These are phyloP conservation scores for Melitaea athalia DNA, from an alignment of 2,888 invertebrate genomes.

Conservation along the genomic window DNA sequence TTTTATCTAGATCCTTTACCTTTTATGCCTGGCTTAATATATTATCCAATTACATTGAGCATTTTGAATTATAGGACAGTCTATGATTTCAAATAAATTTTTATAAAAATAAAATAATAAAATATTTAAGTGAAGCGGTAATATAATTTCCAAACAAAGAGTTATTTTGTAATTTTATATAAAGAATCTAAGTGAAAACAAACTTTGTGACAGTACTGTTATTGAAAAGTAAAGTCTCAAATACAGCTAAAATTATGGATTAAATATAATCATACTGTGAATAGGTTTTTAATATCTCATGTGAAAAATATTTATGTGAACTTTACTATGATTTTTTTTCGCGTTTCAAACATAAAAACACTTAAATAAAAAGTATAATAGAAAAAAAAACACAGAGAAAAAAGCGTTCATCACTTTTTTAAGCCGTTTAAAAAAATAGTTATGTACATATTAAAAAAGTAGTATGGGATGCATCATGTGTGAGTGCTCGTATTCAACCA, in stretches of 20 bases:
- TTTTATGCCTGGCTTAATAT: not conserved
- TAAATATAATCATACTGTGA: not conserved
- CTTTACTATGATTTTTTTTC: too few species aligned
- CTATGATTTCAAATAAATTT: not conserved
- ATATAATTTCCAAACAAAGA: conserved; percentile 5
- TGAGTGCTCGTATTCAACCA: too few species aligned
- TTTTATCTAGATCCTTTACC: not conserved
- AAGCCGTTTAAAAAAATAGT: too few species aligned
- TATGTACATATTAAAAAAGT: too few species aligned
- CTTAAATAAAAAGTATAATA: too few species aligned
- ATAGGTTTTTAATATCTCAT: not conserved
- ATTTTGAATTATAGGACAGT: not conserved
- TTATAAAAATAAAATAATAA: not conserved
- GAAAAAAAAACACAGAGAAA: too few species aligned
- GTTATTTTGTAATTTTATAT: not conserved
- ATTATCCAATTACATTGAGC: not conserved
- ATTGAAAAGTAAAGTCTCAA: not conserved
- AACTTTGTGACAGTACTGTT: not conserved
- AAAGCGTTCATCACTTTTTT: too few species aligned
- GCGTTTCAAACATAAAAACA: too few species aligned
- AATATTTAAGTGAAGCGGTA: not conserved
- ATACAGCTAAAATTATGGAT: not conserved
- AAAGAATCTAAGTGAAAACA: not conserved
- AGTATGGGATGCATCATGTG: too few species aligned
- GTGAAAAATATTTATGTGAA: too few species aligned